Evolutionary conservation across 2,888 invertebrate genomes (phyloP).

Genomic region (Stenchaetothrips biformis): DNA sequence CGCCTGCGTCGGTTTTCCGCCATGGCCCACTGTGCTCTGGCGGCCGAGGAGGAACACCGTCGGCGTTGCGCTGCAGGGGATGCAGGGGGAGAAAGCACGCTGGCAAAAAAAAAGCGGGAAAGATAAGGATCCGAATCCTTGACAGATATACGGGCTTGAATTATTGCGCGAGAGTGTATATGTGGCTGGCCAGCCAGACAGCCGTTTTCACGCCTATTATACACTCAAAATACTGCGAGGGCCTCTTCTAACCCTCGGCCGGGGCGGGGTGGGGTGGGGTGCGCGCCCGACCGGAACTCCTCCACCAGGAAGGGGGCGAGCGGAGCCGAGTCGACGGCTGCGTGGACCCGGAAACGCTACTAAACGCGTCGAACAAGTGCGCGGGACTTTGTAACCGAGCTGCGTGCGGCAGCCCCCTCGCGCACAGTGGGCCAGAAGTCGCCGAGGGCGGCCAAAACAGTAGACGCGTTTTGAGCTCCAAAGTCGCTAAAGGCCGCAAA

Average conservation of each 20-base stretch:
- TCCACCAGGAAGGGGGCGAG: neutral
- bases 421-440: too few species aligned
- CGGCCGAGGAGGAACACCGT: neutral
- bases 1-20: too few species aligned
- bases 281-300: constrained; percentile 5
- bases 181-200: neutral
- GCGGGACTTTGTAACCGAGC: neutral
- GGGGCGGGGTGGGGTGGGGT: neutral
- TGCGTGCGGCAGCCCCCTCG: too few species aligned
- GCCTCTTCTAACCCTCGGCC: neutral
- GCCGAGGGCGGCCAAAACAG: too few species aligned
- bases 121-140: neutral
- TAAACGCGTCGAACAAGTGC: neutral
- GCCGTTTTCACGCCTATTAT: constrained; percentile 23
- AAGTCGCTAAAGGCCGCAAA: too few species aligned
- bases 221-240: constrained; percentile 18
- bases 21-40: too few species aligned
- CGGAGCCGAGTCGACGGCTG: too few species aligned
- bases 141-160: neutral
- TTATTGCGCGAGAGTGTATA: neutral
- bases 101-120: neutral
- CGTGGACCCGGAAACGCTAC: neutral
- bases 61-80: neutral
- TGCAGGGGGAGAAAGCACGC: neutral
- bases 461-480: too few species aligned